Evolutionary conservation across 2,113 vertebrate species (phyloP), one percentile per base, ranked within the genome.

Genomic region (Coregonus clupeaformis): DNA sequence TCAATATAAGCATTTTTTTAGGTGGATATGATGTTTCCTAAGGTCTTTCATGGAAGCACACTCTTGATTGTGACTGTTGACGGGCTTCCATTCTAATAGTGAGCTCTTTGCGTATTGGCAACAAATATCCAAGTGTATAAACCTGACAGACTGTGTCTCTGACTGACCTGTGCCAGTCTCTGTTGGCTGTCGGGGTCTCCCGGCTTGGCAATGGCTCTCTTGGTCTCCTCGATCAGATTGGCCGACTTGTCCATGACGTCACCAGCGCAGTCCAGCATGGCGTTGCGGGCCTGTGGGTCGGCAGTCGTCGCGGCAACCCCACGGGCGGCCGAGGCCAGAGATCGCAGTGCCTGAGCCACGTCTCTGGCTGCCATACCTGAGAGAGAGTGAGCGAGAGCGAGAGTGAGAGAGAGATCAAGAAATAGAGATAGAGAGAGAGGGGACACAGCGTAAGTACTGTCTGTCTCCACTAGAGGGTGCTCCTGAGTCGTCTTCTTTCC

Each of bases 231-330:
- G 0, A 99, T 96, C 32, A 99, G 95, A 85, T 96, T 98, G 87
- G 92, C 94, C 0, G 98, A 97, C 84, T 99, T 99, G 77, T 99
- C 97, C 93, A 99, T 95, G 57, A 98, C 95, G 0, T 97, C 96
- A 0, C 91, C 89, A 2, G 98, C 95, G 0, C 95, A 97, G 82
- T 99, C 97, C 77, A 99, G 88, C 91, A 96, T 94, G 64, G 96
- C 95, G 0, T 82, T 91, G 49, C 96, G 95, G 0, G 94, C 95
- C 9, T 91, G 87, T 0, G 91, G 83, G 72, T 99, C 96, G 0
- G 88, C 81, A 0, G 96, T 96, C 85, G 86, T 94, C 76, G 98
- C 96, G 0, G 96, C 97, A 0, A 99, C 95, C 0, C 97, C 97
- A 0, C 97, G 92, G 9, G 97, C 96, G 0, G 95, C 95, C 1